A percentile compares a stretch with the other conserved stretches of the same genome.
Conservation (phyloP, 2,113 vertebrate genomes). For the Neotragus moschatus region DNA sequence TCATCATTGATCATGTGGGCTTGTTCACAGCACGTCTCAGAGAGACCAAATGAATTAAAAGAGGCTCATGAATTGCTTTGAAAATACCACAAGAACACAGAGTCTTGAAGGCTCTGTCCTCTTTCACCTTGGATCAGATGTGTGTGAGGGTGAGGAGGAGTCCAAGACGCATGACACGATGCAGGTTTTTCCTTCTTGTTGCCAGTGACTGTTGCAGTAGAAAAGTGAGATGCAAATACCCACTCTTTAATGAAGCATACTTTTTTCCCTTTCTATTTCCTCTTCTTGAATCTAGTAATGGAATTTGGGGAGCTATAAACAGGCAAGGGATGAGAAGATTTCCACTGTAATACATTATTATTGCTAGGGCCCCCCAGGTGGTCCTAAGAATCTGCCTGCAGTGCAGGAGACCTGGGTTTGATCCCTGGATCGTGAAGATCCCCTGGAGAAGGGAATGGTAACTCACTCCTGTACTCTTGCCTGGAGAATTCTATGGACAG, state of each 20-base stretch:
- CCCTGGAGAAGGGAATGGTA: neutral
- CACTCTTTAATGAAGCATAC: accelerated
- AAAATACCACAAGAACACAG: neutral
- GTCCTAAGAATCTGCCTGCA: neutral
- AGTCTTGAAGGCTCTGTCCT: slow-evolving; percentile 5
- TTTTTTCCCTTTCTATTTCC: neutral
- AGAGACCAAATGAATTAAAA: slow-evolving; percentile 6
- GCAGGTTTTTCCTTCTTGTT: neutral
- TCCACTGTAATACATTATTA: neutral
- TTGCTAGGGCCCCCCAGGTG: neutral
- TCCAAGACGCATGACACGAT: neutral
- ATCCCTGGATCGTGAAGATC: neutral
- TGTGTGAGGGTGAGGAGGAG: neutral
- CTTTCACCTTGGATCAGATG: neutral
- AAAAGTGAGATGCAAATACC: neutral
- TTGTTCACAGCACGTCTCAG: neutral
- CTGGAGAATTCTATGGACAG: neutral
- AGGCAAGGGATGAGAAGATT: neutral
- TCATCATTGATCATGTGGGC: neutral
- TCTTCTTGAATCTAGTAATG: neutral
- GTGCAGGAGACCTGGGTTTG: neutral
- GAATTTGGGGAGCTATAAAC: neutral
- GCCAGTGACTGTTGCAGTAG: neutral
- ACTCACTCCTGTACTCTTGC: neutral
- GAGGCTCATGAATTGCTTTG: neutral